These are phyloP conservation scores for Luperina testacea DNA, from an alignment of 2,888 invertebrate species.

Conservation along the genomic window DNA sequence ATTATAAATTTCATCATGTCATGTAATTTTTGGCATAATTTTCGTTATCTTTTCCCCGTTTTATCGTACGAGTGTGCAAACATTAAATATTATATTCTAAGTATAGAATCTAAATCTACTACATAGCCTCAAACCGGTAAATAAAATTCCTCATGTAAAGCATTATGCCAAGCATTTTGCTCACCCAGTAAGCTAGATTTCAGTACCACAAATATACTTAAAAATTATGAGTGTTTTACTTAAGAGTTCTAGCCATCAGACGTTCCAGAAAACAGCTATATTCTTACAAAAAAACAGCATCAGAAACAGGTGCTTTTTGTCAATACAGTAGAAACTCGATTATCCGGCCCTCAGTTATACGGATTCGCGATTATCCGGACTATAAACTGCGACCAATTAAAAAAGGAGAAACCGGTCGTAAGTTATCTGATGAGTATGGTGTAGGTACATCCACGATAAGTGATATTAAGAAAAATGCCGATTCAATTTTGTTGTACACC, in stretches of 20 bases:
- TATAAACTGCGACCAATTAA: no score
- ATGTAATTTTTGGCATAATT: not conserved
- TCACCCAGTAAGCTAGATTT: not conserved
- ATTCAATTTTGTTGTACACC: no score
- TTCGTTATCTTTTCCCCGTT: slow-evolving; percentile 1
- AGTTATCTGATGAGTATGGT: no score
- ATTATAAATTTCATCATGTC: not conserved
- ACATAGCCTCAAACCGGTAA: slow-evolving; percentile 1
- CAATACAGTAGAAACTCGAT: no score
- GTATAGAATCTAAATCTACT: not conserved
- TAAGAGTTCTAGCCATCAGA: not conserved
- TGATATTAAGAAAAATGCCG: no score
- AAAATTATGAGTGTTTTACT: not conserved
- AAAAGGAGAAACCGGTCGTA: no score
- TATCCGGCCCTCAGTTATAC: no score
- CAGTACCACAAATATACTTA: not conserved
- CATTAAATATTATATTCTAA: not conserved
- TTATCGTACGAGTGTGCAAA: not conserved
- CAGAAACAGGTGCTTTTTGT: not conserved
- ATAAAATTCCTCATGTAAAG: no score
- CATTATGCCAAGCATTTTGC: not conserved
- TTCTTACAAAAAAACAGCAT: not conserved
- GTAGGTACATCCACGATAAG: no score
- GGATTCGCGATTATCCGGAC: no score
- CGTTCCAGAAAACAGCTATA: not conserved